phyloP scores from a whole-genome alignment of 64 coral and sea anemone genomes.

The Porites australiensis region DNA sequence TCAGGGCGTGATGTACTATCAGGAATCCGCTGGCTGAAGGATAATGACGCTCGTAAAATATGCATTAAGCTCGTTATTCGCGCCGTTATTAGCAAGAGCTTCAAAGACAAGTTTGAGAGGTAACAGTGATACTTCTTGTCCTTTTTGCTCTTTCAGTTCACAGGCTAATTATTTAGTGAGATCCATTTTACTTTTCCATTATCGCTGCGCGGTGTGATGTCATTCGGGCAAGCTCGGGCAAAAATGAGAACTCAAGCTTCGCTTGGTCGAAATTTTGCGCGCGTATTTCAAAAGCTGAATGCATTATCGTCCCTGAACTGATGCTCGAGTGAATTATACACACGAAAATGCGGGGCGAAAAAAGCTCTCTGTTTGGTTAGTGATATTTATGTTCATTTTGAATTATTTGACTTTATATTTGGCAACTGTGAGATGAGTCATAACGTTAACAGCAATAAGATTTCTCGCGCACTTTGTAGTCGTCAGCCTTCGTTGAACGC shows the following conservation, averaged over 20 bases:
- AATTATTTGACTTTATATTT: not conserved
- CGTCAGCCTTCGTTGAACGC: too few relatives aligned
- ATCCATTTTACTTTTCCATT: not conserved
- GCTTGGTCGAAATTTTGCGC: slow-evolving; percentile 81
- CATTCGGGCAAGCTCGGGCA: slow-evolving; percentile 63
- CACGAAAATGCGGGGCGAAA: not conserved
- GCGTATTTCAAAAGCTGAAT: slow-evolving; percentile 82
- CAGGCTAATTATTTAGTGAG: not conserved
- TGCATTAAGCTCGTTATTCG: not conserved
- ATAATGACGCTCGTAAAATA: slow-evolving; percentile 11
- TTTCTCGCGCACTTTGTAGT: not conserved
- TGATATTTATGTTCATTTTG: not conserved
- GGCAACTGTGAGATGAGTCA: too few relatives aligned
- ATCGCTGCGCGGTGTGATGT: not conserved
- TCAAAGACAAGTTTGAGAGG: slow-evolving; percentile 3
- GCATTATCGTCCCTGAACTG: not conserved
- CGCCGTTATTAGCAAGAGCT: slow-evolving; percentile 7
- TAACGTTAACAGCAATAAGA: too few relatives aligned
- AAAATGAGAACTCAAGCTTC: not conserved
- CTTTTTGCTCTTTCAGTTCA: not conserved
- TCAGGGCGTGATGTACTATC: too few relatives aligned
- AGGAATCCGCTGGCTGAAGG: slow-evolving; percentile 21
- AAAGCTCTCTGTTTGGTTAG: not conserved
- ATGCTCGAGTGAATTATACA: not conserved
- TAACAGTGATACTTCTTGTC: not conserved